Evolutionary conservation across 2,888 invertebrate species (phyloP), one percentile per base, ranked within the genome.

Genomic region (Cosmorhoe ocellata): DNA sequence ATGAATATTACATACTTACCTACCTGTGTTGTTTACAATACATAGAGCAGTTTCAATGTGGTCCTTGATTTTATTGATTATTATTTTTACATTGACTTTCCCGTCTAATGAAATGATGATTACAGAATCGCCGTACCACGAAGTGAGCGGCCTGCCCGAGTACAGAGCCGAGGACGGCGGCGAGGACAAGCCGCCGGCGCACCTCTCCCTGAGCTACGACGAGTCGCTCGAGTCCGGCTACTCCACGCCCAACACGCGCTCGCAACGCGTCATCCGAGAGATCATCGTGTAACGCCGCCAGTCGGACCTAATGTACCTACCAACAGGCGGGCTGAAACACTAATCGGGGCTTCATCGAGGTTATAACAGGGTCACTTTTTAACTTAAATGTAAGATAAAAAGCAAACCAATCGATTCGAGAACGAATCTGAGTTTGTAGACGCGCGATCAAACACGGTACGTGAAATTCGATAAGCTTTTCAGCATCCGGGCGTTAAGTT

Each of bases 181-280:
- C 92, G 97, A 97, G 70, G 94, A 95, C 75, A 96, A 97, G 84
- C 95, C 96, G 26, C 95, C 96, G 0, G 56, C 62, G 51, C 96
- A 96, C 82, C 93, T 96, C 84, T 96, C 96, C 53, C 93, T 97
- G 67, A 95, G 96, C 79, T 97, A 97, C 88, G 97, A 98, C 89
- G 97, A 97, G 90, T 97, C 96, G 68, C 92, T 97, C 43, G 98
- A 97, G 89, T 97, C 97, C 58, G 98, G 97, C 45, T 97, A 97
- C 87, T 97, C 97, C 61, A 97, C 98, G 66, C 97, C 97, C 58
- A 97, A 97, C 91, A 97, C 97, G 71, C 94, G 97, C 79, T 96
- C 96, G 75, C 93, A 97, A 67, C 92, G 98, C 79, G 97, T 98
- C 84, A 97, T 98, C 76, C 94, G 97, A 69, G 98, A 98, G 90